A percentile compares a stretch with the other conserved stretches of the same genome.
These are phyloP conservation scores for Microctonus hyperodae DNA, from an alignment of 2,888 invertebrate species.

Conservation along the genomic window DNA sequence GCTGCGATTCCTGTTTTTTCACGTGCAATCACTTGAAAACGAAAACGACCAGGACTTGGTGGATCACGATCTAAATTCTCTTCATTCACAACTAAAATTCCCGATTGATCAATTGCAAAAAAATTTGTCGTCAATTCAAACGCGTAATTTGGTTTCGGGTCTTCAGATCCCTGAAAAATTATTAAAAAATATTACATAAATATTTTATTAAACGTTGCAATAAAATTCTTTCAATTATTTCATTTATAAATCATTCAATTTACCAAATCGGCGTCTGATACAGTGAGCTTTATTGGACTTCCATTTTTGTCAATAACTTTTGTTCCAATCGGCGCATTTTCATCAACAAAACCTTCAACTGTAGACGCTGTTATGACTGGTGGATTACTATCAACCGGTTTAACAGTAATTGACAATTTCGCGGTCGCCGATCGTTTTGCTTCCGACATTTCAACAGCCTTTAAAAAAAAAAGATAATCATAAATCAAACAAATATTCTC, in stretches of 20 bases:
- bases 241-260: constrained; percentile 52
- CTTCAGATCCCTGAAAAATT: constrained; percentile 74
- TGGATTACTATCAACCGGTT: constrained; percentile 86
- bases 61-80: constrained; percentile 87
- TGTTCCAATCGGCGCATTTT: constrained; percentile 87
- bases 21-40: constrained; percentile 88
- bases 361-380: constrained; percentile 78
- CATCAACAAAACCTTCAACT: constrained; percentile 81
- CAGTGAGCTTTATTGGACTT: constrained; percentile 75
- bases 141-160: constrained; percentile 79
- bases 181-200: too few relatives aligned
- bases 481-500: neutral
- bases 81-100: constrained; percentile 79
- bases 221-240: too few relatives aligned
- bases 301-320: constrained; percentile 74
- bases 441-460: constrained; percentile 86
- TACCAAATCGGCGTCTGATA: constrained; percentile 87
- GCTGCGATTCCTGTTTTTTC: constrained; percentile 81
- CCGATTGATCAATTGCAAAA: constrained; percentile 79
- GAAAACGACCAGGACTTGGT: constrained; percentile 82
- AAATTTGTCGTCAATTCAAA: constrained; percentile 86
- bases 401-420: constrained; percentile 80
- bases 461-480: constrained; percentile 35
- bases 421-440: constrained; percentile 83
- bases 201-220: too few relatives aligned